Base-by-base conservation (phyloP, 2,888 invertebrate species). In the Junonia oenone region DNA sequence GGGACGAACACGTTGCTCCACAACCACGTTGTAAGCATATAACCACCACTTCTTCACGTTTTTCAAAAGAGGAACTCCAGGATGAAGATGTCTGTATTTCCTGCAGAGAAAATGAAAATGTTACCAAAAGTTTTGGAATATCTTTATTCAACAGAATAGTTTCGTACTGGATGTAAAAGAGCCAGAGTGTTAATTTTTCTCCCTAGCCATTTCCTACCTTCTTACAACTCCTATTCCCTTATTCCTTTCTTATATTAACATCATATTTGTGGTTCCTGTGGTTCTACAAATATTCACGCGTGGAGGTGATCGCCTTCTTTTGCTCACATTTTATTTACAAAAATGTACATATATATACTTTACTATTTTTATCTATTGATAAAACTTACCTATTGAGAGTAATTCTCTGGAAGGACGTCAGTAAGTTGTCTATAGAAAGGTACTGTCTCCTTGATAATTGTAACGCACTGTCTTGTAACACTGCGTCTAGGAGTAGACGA, bases 401-500 rank as follows among this genome's bases (percentile, higher is more conserved):
- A 78, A 95, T 94, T 68, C 94, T 90, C 40, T 90, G 85, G 65
- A 95, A 90, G 0, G 93, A 92, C n/a, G n/a, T n/a, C n/a, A n/a
- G 67, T 5, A 93, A 79, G 40, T 91, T 90, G 55, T 91, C 83
- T 11, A 93, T 90, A 0, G 93, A 92, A 4, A 93, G 81, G 70
- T 94, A 95, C 83, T 96, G 96, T 53, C 92, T 90, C 54, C 95
- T 91, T 0, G 94, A 94, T 37, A 96, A 76, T 73, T 95, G 94
- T 57, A 95, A 75, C 6, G 95, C 95, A 59, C 95, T 94, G 73
- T 96, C 96, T 69, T 94, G 94, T 2, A 95, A 79, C 14, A 94
- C 93, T 3, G 94, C 92, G 64, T 95, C 95, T 6, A 93, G 78
- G 31, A 93, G 72, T 56, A 93, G 80, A 1, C 93, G 91, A n/a